Evolutionary conservation across 2,888 invertebrate species (phyloP), one percentile per base, ranked within the genome.

Genomic region (Rapana venosa): DNA sequence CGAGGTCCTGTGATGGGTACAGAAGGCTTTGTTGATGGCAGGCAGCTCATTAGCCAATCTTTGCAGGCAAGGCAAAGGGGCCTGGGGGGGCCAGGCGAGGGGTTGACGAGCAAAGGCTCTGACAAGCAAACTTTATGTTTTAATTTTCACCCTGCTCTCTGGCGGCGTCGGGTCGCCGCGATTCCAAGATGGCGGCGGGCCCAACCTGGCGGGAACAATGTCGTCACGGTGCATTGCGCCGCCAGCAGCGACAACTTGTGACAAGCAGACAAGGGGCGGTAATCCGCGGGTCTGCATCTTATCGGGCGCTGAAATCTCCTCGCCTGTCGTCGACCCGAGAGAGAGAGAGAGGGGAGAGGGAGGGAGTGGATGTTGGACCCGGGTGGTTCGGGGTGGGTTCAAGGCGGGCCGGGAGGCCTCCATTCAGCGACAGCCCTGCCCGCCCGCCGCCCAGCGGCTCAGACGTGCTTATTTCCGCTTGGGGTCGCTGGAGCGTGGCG

Each of bases 41-140:
- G 79, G 58, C 70, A 70, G 89, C 84, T 70, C 85, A 89, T 89
- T 89, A 85, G 89, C 89, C 88, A n/a, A 61, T 84, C 47, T 79
- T 32, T 17, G 47, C 30, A 26, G 88, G 36, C 79, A 30, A 26
- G 85, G 85, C 85, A 36, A 32, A 35, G 36, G 88, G 79, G 79
- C 74, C 79, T 47, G n/a, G 70, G 74, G 30, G 74, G 30, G 74
- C n/a, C 30, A 30, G n/a, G 74, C 83, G 17, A 22, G 11, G n/a
- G 58, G 35, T 88, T 91, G 91, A 90, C 90, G 79, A 90, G 87
- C 58, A 79, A 35, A 30, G n/a, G 88, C 87, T 70, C 86, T 90
- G 90, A 91, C 91, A 90, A 87, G 88, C 85, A 74, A 91, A 88
- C 90, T 90, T 90, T 88, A 88, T 90, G 90, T 90, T 90, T 91